Conservation (phyloP, 30 jellyfish, hydroid and myxozoan species). For the Morbakka virulenta region DNA sequence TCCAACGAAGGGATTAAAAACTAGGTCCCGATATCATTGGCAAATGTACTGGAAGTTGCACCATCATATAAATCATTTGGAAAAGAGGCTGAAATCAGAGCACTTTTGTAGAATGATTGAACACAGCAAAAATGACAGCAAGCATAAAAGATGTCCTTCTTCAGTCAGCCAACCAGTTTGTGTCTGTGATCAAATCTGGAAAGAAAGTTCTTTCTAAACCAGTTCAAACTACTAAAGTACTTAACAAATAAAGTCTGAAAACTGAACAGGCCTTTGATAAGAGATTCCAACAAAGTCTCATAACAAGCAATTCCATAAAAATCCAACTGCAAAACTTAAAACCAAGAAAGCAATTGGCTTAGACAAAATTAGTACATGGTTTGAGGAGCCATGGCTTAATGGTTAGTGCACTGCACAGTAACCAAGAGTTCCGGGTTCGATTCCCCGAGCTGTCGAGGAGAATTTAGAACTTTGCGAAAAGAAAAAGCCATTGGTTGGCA, state of each 20-base stretch:
- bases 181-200: slow-evolving; percentile 50
- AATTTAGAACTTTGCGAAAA: no score
- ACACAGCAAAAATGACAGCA: slow-evolving; percentile 33
- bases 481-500: no score
- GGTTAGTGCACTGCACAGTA: no score
- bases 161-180: slow-evolving; percentile 48
- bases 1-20: slow-evolving; percentile 61
- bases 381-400: no score
- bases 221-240: not conserved
- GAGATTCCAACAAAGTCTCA: slow-evolving; percentile 52
- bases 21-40: slow-evolving; percentile 64
- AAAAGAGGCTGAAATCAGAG: slow-evolving; percentile 55
- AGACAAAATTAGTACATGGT: slow-evolving; percentile 49
- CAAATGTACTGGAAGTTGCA: slow-evolving; percentile 66
- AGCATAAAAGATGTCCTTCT: slow-evolving; percentile 39
- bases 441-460: no score
- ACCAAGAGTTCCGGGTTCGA: no score
- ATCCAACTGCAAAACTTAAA: slow-evolving; percentile 44
- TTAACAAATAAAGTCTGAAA: not conserved
- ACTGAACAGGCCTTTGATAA: slow-evolving; percentile 7
- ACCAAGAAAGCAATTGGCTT: slow-evolving; percentile 59
- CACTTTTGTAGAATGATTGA: slow-evolving; percentile 59
- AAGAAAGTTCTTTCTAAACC: slow-evolving; percentile 1
- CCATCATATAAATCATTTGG: slow-evolving; percentile 49
- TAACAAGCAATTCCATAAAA: slow-evolving; percentile 58